Conservation (phyloP, 2,888 invertebrate genomes). For the Pyrrhosoma nymphula region DNA sequence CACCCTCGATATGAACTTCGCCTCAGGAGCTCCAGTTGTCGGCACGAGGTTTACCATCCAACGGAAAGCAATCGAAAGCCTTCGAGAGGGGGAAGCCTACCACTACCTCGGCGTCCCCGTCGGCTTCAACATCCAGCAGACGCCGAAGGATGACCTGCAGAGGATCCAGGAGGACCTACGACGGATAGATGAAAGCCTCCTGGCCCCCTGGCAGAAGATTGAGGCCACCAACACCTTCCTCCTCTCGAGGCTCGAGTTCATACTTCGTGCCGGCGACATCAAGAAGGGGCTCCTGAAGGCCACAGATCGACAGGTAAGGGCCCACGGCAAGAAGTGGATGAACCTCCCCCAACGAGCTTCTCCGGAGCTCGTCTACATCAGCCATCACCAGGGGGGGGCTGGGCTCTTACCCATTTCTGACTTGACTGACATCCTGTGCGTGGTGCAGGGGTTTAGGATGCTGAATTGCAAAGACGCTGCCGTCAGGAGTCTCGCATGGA, state of each 20-base stretch:
- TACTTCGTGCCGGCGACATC: constrained; percentile 73
- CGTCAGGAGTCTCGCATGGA: no score
- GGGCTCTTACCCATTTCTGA: constrained; percentile 74
- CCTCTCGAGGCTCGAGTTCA: constrained; percentile 72
- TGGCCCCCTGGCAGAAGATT: constrained; percentile 73
- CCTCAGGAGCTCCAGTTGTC: no score
- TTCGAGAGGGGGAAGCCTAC: constrained; percentile 70
- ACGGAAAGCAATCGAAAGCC: not conserved
- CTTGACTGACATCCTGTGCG: constrained; percentile 73
- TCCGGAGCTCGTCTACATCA: constrained; percentile 73
- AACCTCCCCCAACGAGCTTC: constrained; percentile 74
- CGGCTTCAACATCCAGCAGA: constrained; percentile 73
- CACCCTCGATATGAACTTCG: constrained; percentile 70
- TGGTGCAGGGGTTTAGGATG: constrained; percentile 74
- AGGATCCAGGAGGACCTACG: constrained; percentile 65
- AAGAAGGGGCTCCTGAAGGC: constrained; percentile 72
- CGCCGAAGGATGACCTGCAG: constrained; percentile 70
- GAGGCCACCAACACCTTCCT: constrained; percentile 72
- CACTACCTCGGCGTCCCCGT: constrained; percentile 75
- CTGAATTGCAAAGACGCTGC: constrained; percentile 72
- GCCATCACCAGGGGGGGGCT: constrained; percentile 72
- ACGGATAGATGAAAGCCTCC: constrained; percentile 68
- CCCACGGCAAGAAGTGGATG: constrained; percentile 74
- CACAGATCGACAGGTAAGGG: constrained; percentile 72
- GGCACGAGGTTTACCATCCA: not conserved